A percentile compares a stretch with the other conserved stretches of the same genome.
phyloP scores from a whole-genome alignment of 64 coral and sea anemone genomes.

The Pocillopora damicornis region DNA sequence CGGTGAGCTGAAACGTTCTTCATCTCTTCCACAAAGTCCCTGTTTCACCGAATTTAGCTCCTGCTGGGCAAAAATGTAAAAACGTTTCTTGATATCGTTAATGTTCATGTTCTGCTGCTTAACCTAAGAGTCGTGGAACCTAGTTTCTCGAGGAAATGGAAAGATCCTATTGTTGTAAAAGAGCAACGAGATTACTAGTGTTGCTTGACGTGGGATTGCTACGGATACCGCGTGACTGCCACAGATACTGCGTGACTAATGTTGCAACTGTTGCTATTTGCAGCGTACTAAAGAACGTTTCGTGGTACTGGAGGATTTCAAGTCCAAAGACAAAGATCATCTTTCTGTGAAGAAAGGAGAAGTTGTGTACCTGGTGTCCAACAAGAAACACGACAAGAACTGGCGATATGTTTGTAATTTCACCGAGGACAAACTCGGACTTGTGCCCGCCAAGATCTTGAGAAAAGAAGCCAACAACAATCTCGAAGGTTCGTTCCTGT shows the following conservation, averaged over 20 bases:
- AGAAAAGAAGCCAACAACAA: conserved; percentile 90
- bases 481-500: conserved; percentile 26
- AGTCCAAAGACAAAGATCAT: conserved; percentile 93
- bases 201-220: neutral
- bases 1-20: conserved; percentile 49
- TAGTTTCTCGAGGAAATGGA: no score
- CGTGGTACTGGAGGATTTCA: conserved; percentile 87
- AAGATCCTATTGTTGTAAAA: no score
- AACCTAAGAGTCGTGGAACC: no score
- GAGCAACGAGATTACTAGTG: neutral
- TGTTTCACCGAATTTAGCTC: no score
- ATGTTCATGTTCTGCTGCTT: no score
- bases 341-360: conserved; percentile 91
- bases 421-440: conserved; percentile 80
- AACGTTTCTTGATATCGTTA: no score
- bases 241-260: neutral
- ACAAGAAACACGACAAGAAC: conserved; percentile 96
- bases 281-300: conserved; percentile 86
- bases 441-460: conserved; percentile 87
- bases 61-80: no score
- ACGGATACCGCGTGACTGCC: no score
- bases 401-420: conserved; percentile 95
- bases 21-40: no score
- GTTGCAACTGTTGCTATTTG: neutral
- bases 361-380: conserved; percentile 84